Base-by-base conservation (phyloP, 2,797 vertebrate genomes). In the Serranus cabrilla region DNA sequence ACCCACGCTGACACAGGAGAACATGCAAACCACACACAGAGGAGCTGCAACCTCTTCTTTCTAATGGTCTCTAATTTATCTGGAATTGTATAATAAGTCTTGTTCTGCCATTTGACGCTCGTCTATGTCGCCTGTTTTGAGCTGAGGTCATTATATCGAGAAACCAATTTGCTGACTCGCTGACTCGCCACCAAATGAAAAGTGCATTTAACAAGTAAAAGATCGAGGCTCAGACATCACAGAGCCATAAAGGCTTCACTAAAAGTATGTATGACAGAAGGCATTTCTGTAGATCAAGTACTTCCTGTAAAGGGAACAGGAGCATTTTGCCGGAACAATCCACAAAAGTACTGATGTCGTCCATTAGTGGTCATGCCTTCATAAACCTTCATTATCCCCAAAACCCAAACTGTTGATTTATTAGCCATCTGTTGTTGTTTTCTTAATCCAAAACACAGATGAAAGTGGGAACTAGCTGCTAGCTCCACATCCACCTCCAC, bases 391-490 rank as follows among this genome's bases (percentile, higher is more conserved):
- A 40, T 50, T 42, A 54, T 27, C 49, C 13, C 2, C 0, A 18
- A 11, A 46, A 62, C 21, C 4, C 13, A 43, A 62, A 49, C 40
- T 14, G 54, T 23, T 56, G 4, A 76, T 27, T 12, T 31, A 13
- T 4, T 20, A 31, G 11, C 31, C 62, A 69, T 65, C 63, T 77
- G 55, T 52, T 58, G 5, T 61, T 49, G 6, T 49, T 55, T 46
- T 14, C 27, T 6, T n/a, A n/a, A 23, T 21, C 47, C 17, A 65
- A 65, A 61, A 45, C 52, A 51, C 37, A 59, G 45, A 66, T 20
- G 3, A 46, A 74, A 74, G 55, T 7, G 7, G 20, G 10, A 67
- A 18, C 49, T 77, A 66, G 61, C 49, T 50, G 61, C 13, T 5
- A 18, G 17, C 31, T 23, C 46, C n/a, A n/a, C 39, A 56, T 68